Evolutionary conservation across 2,113 vertebrate species (phyloP), one percentile per base, ranked within the genome.

Genomic region (Tretioscincus oriximinensis): DNA sequence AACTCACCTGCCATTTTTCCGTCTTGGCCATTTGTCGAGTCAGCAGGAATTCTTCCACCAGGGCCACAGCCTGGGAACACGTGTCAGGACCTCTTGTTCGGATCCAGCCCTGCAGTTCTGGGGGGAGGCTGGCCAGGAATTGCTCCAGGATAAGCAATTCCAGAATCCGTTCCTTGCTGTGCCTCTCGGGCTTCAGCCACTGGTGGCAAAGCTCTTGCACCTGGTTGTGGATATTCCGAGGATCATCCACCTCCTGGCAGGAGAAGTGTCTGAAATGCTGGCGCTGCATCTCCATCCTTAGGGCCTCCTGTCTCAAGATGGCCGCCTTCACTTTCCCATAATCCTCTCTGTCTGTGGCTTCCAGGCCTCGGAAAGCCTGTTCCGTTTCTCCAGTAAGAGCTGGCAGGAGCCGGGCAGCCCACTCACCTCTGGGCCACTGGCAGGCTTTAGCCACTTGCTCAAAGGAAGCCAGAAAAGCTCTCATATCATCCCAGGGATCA

Each of bases 161-260:
- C n/a, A 65, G n/a, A 12, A 65, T 65, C 64, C 28, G 64, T n/a
- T 65, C 64, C n/a, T 65, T 65, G 64, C 64, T 65, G 64, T n/a
- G 64, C 11, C 26, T 65, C 64, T 65, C 64, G 1, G 64, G 64
- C 64, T 65, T 65, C 64, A 65, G 64, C 64, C 64, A 92, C 84
- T 90, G 90, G 70, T 0, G 76, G 71, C 89, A 93, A 16, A 93
- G 88, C 71, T 92, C 89, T 60, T 87, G 71, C 5, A 92, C 86
- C 11, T 84, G 74, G 76, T 74, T 83, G 68, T 88, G 77, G 0
- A 87, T 80, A 74, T 89, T 88, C n/a, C 85, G 84, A 0, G 90
- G 91, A 31, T 90, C 91, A 8, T 86, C 87, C 29, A 70, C 90
- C 66, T 92, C 88, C 0, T 90, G 87, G 75, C 91, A 93, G 58